These are phyloP conservation scores for Gallinago solitaria DNA, from an alignment of 2,797 vertebrate species.

Conservation along the genomic window DNA sequence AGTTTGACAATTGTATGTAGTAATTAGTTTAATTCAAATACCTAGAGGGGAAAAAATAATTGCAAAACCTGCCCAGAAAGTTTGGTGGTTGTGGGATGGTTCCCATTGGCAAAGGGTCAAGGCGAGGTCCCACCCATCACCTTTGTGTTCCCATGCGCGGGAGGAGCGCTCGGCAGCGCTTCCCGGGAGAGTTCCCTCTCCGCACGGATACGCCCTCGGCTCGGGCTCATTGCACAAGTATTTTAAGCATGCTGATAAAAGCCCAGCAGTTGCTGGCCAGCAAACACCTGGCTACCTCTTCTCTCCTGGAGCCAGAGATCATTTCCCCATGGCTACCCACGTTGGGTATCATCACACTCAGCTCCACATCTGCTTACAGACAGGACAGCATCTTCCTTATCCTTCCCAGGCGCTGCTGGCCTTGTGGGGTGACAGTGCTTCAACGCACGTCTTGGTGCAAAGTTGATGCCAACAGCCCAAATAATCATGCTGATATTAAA, in stretches of 20 bases:
- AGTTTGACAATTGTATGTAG: constrained; percentile 33
- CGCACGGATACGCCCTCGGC: not conserved
- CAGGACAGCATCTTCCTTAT: not conserved
- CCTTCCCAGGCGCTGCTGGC: not conserved
- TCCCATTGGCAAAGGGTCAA: constrained; percentile 62
- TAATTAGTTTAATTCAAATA: constrained; percentile 68
- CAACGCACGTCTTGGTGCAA: not conserved
- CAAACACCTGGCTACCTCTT: not conserved
- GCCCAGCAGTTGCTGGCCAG: not conserved
- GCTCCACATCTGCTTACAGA: not conserved
- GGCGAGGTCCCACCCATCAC: constrained; percentile 28
- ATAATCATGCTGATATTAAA: not conserved
- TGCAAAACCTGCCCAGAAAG: constrained; percentile 64
- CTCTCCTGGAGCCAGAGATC: not conserved
- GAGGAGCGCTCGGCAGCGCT: constrained; percentile 25
- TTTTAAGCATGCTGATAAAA: constrained; percentile 61
- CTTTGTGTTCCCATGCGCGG: constrained; percentile 51
- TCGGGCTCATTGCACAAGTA: constrained; percentile 56
- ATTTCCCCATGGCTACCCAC: not conserved
- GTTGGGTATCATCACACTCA: fast-evolving
- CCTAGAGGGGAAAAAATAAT: constrained; percentile 51
- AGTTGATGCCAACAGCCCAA: not conserved
- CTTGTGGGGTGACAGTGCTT: not conserved
- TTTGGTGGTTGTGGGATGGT: constrained; percentile 43
- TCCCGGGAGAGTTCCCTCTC: constrained; percentile 54